These are phyloP conservation scores for Ormia ochracea DNA, from an alignment of 2,888 invertebrate genomes.

Conservation along the genomic window DNA sequence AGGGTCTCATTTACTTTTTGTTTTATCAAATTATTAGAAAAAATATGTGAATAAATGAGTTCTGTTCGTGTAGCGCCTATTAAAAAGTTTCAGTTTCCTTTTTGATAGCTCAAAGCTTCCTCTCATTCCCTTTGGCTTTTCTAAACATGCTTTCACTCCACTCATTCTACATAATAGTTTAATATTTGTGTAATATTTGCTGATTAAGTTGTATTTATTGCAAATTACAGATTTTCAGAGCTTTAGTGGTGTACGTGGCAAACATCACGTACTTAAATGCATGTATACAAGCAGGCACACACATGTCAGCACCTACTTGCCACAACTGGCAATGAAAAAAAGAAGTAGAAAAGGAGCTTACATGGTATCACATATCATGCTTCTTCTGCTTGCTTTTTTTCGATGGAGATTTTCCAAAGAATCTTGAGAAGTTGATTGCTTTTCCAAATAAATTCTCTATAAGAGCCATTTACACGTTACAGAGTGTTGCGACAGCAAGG, in stretches of 20 bases:
- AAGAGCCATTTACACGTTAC: too few species aligned
- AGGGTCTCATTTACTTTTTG: not conserved
- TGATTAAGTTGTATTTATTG: not conserved
- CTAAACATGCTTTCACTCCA: not conserved
- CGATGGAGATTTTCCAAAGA: too few species aligned
- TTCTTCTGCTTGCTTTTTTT: too few species aligned
- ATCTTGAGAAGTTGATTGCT: too few species aligned
- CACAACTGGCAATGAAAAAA: too few species aligned
- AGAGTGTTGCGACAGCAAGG: too few species aligned
- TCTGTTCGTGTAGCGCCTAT: not conserved
- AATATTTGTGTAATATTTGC: not conserved
- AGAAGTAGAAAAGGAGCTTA: too few species aligned
- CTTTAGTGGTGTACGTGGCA: not conserved
- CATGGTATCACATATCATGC: too few species aligned
- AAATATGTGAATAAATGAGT: not conserved
- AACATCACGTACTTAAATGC: not conserved
- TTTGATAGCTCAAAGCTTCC: not conserved
- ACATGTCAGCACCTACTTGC: too few species aligned
- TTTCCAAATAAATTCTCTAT: too few species aligned
- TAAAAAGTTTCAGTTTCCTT: not conserved
- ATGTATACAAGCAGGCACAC: too few species aligned
- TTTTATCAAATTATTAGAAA: not conserved
- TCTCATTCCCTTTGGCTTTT: not conserved
- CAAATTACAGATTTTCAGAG: not conserved
- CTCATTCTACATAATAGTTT: not conserved